These are phyloP conservation scores for Chloroclystis v-ata DNA, from an alignment of 2,888 invertebrate genomes.

Conservation along the genomic window DNA sequence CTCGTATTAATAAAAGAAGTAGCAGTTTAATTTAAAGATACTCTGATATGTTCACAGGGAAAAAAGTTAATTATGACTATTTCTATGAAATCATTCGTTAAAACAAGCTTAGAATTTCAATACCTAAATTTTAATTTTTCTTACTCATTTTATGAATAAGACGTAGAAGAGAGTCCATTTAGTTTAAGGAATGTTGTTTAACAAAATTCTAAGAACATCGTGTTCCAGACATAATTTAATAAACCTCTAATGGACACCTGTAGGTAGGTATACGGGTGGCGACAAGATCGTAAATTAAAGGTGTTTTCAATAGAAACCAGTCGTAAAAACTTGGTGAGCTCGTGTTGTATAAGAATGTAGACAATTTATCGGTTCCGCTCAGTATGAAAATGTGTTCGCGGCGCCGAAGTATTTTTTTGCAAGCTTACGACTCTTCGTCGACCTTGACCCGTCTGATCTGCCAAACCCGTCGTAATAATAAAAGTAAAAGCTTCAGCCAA, in stretches of 20 bases:
- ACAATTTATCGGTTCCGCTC: conserved; percentile 55
- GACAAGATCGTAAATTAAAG: conserved; percentile 40
- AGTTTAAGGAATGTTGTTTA: conserved; percentile 3
- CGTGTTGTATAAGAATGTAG: conserved; percentile 38
- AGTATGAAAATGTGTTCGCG: conserved; percentile 50
- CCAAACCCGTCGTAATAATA: conserved; percentile 60
- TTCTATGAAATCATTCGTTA: no score
- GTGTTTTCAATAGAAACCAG: conserved; percentile 37
- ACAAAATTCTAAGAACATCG: conserved; percentile 35
- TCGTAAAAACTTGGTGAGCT: conserved; percentile 29
- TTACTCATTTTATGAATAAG: conserved; percentile 5
- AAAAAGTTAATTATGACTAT: no score
- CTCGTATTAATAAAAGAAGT: no score
- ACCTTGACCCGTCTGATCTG: conserved; percentile 65
- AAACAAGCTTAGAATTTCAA: no score
- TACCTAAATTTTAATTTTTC: no score
- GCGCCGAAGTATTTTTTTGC: conserved; percentile 61
- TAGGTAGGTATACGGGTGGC: conserved; percentile 21
- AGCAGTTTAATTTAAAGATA: no score
- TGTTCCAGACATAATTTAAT: conserved; percentile 34
- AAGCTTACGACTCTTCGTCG: conserved; percentile 46
- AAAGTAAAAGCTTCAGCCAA: conserved; percentile 70
- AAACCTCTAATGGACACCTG: conserved; percentile 45
- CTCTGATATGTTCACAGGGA: no score
- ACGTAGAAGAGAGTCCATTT: conserved; percentile 14